Base-by-base conservation (phyloP, 1,140 invertebrate species). In the Trypoxylus dichotomus region DNA sequence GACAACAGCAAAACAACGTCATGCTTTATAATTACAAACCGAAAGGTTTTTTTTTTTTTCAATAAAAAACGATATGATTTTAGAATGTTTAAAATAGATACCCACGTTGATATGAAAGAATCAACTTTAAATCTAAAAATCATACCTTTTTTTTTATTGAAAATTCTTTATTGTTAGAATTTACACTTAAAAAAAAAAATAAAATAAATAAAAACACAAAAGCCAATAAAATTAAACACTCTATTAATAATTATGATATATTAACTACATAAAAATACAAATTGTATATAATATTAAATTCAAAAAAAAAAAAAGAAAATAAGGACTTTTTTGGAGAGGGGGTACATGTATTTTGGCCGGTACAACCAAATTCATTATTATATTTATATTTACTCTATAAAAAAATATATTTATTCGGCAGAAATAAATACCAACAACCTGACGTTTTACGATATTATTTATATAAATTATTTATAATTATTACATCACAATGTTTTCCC, bases 231-330 rank as follows among this genome's bases (percentile, higher is more conserved):
- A 63, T 63, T 24, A 63, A 63, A 63, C 60, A 63, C 60, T 63
- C 15, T 63, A 8, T 63, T 63, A 63, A 68, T 68, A 68, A 68
- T 27, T 29, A 68, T 19, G 47, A 54, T 54, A 54, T 54, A 54
- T 54, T 68, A 68, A 68, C 60, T 68, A 68, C 60, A 68, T 68
- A 68, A 25, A 68, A 68, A 24, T 68, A 68, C 60, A 68, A 24
- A 68, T 13, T 68, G 13, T 68, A 68, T 68, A 68, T 68, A 68
- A 68, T 68, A 68, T 24, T 68, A 27, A 68, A 54, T 19, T 68
- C 60, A 25, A 27, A 68, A 27, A 27, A 68, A 63, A 68, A 68
- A 68, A 68, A 68, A 60, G 21, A 11, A 29, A 68, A 3, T 68
- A 68, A 68, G 47, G 47, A 54, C 15, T 54, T 47, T 47, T 54